Evolutionary conservation across 2,888 invertebrate species (phyloP).

Genomic region (Arge pagana): DNA sequence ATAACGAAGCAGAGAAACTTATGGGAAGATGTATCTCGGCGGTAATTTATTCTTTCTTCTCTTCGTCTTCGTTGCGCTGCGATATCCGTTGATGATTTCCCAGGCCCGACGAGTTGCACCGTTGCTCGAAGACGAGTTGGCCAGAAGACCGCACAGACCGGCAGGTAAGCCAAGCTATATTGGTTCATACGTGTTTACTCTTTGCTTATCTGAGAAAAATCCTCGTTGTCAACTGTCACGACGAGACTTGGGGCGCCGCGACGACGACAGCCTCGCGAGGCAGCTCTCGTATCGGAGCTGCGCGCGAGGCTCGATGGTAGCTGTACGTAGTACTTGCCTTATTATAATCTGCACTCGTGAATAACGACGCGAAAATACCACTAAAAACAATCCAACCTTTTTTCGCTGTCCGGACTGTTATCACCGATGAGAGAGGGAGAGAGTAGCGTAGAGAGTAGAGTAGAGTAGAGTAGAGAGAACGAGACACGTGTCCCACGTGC

Average conservation of each 20-base stretch:
- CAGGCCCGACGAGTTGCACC: conserved; percentile 65
- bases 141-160: conserved; percentile 67
- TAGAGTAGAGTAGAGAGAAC: no score
- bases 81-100: conserved; percentile 56
- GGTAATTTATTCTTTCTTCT: conserved; percentile 27
- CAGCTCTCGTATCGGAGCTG: not conserved
- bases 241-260: not conserved
- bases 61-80: conserved; percentile 50
- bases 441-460: no score
- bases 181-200: no score
- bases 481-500: no score
- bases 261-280: not conserved
- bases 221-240: not conserved
- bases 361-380: no score
- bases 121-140: conserved; percentile 70
- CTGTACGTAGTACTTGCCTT: no score
- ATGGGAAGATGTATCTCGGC: conserved; percentile 42
- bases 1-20: no score
- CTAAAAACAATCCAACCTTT: no score
- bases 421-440: no score
- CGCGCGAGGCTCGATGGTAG: not conserved
- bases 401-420: no score
- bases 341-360: no score
- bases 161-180: conserved; percentile 63
- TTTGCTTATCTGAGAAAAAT: not conserved